These are phyloP conservation scores for Percopsis transmontana DNA, from an alignment of 2,113 vertebrate species.

Conservation along the genomic window DNA sequence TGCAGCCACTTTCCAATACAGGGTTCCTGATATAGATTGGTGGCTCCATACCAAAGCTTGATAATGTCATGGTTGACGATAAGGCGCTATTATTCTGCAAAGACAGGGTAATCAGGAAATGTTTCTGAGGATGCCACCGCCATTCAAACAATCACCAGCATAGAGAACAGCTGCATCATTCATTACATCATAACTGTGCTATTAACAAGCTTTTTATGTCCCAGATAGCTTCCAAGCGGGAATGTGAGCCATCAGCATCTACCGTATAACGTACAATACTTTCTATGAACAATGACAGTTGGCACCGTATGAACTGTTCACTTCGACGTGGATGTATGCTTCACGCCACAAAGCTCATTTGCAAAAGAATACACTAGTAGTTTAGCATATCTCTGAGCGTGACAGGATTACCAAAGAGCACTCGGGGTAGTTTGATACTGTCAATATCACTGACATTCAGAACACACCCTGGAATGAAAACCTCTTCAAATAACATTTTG, in stretches of 20 bases:
- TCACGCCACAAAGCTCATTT: not conserved
- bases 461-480: slow-evolving; percentile 26
- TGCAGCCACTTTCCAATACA: slow-evolving; percentile 27
- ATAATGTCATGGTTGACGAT: not conserved
- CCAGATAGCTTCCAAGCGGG: not conserved
- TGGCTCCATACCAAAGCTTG: not conserved
- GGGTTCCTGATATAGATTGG: slow-evolving; percentile 9
- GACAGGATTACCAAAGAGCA: slow-evolving; percentile 23
- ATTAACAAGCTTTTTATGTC: slow-evolving; percentile 6
- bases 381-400: slow-evolving; percentile 19
- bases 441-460: slow-evolving; percentile 15
- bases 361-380: not conserved
- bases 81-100: not conserved
- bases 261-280: not conserved
- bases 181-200: slow-evolving; percentile 6
- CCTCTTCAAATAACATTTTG: slow-evolving; percentile 22
- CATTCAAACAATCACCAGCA: slow-evolving; percentile 4
- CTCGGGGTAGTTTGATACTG: slow-evolving; percentile 11
- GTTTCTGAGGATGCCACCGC: slow-evolving; percentile 1
- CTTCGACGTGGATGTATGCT: not conserved
- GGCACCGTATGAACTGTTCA: not conserved
- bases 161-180: slow-evolving; percentile 10
- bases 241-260: not conserved
- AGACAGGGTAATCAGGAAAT: not conserved
- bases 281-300: not conserved